phyloP scores from a whole-genome alignment of 2,113 vertebrate species.

The Sorex fumeus region DNA sequence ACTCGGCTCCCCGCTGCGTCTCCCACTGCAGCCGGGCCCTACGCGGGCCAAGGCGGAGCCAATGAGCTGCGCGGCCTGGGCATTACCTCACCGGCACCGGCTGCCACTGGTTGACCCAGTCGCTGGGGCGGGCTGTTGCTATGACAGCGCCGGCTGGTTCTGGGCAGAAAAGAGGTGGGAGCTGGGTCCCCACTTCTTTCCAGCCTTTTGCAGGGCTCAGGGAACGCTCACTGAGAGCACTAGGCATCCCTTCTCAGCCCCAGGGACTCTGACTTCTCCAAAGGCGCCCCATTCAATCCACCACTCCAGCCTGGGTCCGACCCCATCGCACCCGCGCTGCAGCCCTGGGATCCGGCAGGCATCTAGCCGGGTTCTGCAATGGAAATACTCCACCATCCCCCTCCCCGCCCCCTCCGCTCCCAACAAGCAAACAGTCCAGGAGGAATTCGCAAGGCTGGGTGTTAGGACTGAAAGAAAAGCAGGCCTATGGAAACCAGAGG shows the following conservation, averaged over 20 bases:
- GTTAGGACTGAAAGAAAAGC: background rate
- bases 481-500: background rate
- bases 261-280: background rate
- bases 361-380: background rate
- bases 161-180: background rate
- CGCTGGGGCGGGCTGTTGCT: constrained; percentile 74
- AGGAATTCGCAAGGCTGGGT: background rate
- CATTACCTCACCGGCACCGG: constrained; percentile 77
- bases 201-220: background rate
- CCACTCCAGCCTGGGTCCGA: background rate
- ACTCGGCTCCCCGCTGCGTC: background rate
- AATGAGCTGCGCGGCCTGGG: constrained; percentile 45
- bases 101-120: constrained; percentile 67
- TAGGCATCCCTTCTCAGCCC: background rate
- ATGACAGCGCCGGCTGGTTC: constrained; percentile 43
- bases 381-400: background rate
- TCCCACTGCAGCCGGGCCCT: background rate
- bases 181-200: background rate
- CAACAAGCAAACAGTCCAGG: background rate
- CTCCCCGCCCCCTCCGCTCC: background rate
- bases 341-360: background rate
- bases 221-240: background rate
- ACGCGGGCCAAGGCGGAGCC: constrained; percentile 39
- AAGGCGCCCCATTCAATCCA: background rate
- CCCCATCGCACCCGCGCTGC: background rate